These are phyloP conservation scores for Diplolepis rosae DNA, from an alignment of 2,888 invertebrate species.

Conservation along the genomic window DNA sequence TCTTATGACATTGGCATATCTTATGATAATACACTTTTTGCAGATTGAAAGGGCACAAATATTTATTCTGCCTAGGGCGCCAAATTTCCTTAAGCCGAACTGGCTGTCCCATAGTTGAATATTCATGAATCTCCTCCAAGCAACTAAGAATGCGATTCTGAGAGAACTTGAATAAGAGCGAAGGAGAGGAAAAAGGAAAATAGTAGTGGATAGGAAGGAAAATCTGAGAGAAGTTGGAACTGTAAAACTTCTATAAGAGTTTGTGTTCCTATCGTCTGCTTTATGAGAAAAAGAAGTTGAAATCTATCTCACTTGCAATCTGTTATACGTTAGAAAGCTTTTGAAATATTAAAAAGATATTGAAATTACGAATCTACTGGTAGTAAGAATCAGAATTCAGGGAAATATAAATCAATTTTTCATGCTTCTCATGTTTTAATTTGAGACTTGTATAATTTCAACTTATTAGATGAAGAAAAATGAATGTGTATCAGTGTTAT, in stretches of 20 bases:
- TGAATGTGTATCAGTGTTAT: no score
- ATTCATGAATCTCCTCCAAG: slow-evolving; percentile 19
- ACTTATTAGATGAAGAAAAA: no score
- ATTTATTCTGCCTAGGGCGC: no score
- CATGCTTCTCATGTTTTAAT: no score
- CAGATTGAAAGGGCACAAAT: no score
- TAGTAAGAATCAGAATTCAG: slow-evolving; percentile 1
- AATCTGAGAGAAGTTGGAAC: no score
- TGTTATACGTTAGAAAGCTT: not conserved
- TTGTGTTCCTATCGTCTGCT: slow-evolving; percentile 10
- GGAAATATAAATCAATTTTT: no score
- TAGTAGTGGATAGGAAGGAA: not conserved
- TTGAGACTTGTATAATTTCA: no score
- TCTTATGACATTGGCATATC: no score
- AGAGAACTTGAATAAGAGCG: not conserved
- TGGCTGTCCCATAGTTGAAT: slow-evolving; percentile 24
- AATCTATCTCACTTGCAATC: slow-evolving; percentile 3
- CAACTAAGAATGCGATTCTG: not conserved
- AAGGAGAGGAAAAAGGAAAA: not conserved
- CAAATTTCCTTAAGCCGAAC: no score
- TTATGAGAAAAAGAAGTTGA: slow-evolving; percentile 12
- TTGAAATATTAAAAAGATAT: slow-evolving; percentile 9
- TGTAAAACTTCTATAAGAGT: slow-evolving; percentile 7
- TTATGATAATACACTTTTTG: no score
- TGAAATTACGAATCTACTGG: not conserved